Base-by-base conservation (phyloP, 2,888 invertebrate species). In the Gandaritis pyraliata region DNA sequence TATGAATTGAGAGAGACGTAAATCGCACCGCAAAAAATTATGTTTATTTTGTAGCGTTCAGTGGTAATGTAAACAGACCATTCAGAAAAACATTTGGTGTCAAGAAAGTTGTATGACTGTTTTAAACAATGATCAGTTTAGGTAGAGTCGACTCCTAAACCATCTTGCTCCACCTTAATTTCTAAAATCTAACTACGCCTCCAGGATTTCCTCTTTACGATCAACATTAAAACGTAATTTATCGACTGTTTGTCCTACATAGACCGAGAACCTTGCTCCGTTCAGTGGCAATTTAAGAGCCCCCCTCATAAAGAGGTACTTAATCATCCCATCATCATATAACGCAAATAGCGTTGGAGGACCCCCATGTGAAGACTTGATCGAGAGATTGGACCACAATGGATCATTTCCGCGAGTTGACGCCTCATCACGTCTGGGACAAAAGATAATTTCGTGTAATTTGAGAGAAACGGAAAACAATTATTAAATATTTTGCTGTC, bases 381-480 rank as follows among this genome's bases (percentile, higher is more conserved):
- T 72, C 64, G 74, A 77, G 78, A 78, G 83, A 74, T 81, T 76
- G 73, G 63, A 75, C 76, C 80, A 84, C 84, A 88, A 90, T 90
- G 83, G 86, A 86, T 86, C 80, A 80, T 83, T 87, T 89, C 89
- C 88, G 86, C 82, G 79, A 81, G 77, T 82, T 81, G 83, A 80
- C 79, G 78, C 81, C 80, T 82, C 80, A 80, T 85, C 81, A 83
- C 80, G 73, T 78, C 71, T 75, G 68, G 64, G 74, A 77, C 76
- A 75, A 80, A 75, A 75, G 68, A 69, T 75, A 75, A 81, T 82
- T 82, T 75, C 78, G 69, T 74, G 70, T 78, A 72, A 82, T 80
- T 70, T 66, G 66, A 74, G 68, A 58, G 66, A 66, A 70, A 68
- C 60, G 59, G 59, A 16, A 59, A 46, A 48, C 41, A 36, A 52